These are phyloP conservation scores for Orcinus orca DNA, from an alignment of 2,113 vertebrate genomes.

Conservation along the genomic window DNA sequence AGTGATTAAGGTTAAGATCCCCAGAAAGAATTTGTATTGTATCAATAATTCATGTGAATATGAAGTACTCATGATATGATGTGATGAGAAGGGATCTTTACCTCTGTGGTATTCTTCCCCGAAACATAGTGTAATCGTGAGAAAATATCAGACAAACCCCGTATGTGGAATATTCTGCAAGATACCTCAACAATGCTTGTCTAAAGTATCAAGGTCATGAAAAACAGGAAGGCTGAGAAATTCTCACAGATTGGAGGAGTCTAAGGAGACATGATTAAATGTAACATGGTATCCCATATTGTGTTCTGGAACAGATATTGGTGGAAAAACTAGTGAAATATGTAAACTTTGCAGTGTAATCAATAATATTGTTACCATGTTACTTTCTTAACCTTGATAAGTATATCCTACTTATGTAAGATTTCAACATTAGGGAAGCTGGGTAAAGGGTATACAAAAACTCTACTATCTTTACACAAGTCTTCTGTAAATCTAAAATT, in stretches of 20 bases:
- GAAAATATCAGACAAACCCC: neutral
- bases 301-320: neutral
- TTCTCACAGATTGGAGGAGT: neutral
- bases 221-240: neutral
- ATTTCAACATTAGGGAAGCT: neutral
- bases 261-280: neutral
- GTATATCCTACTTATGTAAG: neutral
- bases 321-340: neutral
- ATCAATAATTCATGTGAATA: neutral
- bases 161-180: neutral
- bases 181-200: neutral
- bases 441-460: neutral
- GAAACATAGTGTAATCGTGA: neutral
- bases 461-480: neutral
- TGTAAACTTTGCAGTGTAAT: neutral
- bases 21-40: neutral
- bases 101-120: neutral
- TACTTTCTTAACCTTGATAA: neutral
- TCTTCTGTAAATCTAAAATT: neutral
- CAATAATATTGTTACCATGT: neutral
- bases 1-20: neutral
- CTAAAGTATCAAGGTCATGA: neutral
- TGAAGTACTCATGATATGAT: neutral
- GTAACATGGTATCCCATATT: neutral
- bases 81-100: neutral